Evolutionary conservation across 2,888 invertebrate species (phyloP).

Genomic region (Griposia aprilina): DNA sequence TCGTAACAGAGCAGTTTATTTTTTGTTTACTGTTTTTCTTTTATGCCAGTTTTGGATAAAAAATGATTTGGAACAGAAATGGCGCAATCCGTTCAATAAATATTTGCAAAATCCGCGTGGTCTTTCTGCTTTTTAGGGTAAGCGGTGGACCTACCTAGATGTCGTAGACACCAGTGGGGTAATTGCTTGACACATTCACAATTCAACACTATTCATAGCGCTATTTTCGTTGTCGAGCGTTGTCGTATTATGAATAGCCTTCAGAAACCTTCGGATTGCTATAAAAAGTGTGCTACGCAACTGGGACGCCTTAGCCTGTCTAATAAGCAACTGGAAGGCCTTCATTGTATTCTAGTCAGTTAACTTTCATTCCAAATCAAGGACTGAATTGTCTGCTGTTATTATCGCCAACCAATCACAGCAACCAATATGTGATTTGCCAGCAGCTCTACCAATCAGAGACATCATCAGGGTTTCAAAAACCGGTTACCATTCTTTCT

Average conservation of each 20-base stretch:
- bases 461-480: background rate
- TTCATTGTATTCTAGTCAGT: background rate
- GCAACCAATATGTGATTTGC: background rate
- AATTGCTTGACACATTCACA: background rate
- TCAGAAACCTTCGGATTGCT: background rate
- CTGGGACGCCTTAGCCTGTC: too few relatives aligned
- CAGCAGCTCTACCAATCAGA: background rate
- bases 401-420: background rate
- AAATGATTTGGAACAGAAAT: conserved; percentile 15
- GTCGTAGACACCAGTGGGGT: background rate
- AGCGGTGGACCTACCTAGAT: too few relatives aligned
- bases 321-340: background rate
- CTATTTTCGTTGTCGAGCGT: too few relatives aligned
- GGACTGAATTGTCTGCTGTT: background rate
- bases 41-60: conserved; percentile 4
- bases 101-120: background rate
- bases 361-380: background rate
- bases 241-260: too few relatives aligned
- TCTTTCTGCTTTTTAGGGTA: too few relatives aligned
- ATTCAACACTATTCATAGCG: background rate
- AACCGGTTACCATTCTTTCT: too few relatives aligned
- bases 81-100: background rate
- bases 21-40: conserved; percentile 32
- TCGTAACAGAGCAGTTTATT: conserved; percentile 30
- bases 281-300: too few relatives aligned